Conservation (phyloP, 2,888 invertebrate species). For the Drosophila fulvimacula region DNA sequence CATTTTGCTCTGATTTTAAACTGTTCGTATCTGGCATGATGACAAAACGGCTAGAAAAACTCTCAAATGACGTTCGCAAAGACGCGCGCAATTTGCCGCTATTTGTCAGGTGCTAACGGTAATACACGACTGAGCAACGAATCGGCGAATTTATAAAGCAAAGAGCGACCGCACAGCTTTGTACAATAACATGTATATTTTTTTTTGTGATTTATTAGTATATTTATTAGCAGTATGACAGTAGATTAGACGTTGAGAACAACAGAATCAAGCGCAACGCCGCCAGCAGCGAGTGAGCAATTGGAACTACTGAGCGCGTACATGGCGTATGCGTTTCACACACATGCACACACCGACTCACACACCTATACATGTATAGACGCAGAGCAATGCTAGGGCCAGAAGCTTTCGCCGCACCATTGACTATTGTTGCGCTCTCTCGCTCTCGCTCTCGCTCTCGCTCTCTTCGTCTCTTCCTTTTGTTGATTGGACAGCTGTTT, state of each 20-base stretch:
- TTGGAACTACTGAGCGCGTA: slow-evolving; percentile 71
- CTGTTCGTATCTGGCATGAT: slow-evolving; percentile 72
- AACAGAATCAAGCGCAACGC: slow-evolving; percentile 44
- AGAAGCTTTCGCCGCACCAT: slow-evolving; percentile 52
- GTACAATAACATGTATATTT: slow-evolving; percentile 20
- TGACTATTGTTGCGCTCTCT: slow-evolving; percentile 8
- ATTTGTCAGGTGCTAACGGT: slow-evolving; percentile 62
- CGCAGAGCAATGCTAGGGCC: slow-evolving; percentile 15
- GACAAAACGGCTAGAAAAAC: slow-evolving; percentile 10
- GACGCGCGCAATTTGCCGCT: slow-evolving; percentile 31
- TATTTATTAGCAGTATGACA: slow-evolving; percentile 52
- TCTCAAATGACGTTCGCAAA: slow-evolving; percentile 23
- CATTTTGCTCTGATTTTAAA: slow-evolving; percentile 57
- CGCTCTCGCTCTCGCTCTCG: slow-evolving; percentile 8
- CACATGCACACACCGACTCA: slow-evolving; percentile 22
- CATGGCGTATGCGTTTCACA: slow-evolving; percentile 63
- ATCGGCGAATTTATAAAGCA: slow-evolving; percentile 24
- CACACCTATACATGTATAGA: background rate
- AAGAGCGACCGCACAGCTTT: slow-evolving; percentile 46
- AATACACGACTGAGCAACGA: slow-evolving; percentile 55
- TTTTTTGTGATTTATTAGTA: slow-evolving; percentile 27
- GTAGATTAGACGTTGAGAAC: slow-evolving; percentile 45
- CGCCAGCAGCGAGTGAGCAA: slow-evolving; percentile 67
- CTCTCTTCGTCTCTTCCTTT: slow-evolving; percentile 3
- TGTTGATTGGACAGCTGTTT: slow-evolving; percentile 46